Conservation (phyloP, 2,113 vertebrate species). For the Gorsachius goisagi region DNA sequence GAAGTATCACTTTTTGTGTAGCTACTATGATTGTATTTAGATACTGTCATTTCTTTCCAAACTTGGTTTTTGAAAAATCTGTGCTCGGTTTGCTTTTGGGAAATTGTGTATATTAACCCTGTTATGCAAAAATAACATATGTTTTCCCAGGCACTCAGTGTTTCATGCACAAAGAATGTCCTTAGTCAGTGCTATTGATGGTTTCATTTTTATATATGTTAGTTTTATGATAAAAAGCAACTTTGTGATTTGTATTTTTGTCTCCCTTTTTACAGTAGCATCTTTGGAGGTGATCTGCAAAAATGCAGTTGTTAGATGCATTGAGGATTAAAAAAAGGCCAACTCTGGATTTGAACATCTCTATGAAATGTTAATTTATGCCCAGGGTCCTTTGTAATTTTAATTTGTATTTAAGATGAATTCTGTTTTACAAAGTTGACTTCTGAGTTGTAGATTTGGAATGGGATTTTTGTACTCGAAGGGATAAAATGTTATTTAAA, state of each 20-base stretch:
- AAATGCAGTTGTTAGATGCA: neutral
- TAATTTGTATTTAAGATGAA: neutral
- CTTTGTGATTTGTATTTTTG: neutral
- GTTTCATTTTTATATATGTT: neutral
- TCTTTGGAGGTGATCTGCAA: neutral
- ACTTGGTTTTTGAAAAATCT: neutral
- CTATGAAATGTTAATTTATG: neutral
- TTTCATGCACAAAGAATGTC: neutral
- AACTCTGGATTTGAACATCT: neutral
- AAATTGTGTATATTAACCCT: neutral
- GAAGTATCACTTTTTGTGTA: neutral
- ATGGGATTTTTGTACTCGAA: neutral
- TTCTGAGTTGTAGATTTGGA: neutral
- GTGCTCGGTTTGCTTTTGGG: neutral
- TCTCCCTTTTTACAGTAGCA: neutral
- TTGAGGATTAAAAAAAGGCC: neutral
- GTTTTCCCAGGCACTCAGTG: neutral
- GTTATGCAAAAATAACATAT: neutral
- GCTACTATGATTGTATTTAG: neutral
- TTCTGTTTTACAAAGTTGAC: neutral
- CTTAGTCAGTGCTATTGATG: neutral
- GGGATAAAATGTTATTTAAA: neutral
- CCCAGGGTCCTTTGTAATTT: neutral
- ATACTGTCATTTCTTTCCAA: neutral
- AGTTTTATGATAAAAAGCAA: neutral